Percentiles rank a stretch among this genome's conserved stretches.
These are phyloP conservation scores for Ptychodera flava DNA, from an alignment of 35 echinoderm and acorn worm species.

Conservation along the genomic window DNA sequence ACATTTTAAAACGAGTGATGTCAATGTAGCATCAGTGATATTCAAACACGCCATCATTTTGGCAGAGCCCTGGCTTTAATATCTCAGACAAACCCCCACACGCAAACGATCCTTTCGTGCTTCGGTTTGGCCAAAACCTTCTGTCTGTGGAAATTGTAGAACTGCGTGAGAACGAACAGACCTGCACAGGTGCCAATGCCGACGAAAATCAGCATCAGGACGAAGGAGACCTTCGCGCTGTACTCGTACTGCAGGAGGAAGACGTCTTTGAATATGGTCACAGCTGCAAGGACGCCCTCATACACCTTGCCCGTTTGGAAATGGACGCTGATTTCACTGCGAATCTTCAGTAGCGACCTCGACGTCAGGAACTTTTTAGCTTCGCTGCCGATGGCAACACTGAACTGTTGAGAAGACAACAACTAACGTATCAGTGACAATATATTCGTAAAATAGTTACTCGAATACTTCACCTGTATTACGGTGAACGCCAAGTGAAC, in stretches of 20 bases:
- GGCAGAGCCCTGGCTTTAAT: too few species aligned
- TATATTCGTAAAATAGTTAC: too few species aligned
- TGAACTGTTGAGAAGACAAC: neutral
- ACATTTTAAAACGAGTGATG: too few species aligned
- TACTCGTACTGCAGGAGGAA: neutral
- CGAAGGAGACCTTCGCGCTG: neutral
- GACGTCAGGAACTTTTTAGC: neutral
- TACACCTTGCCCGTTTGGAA: neutral
- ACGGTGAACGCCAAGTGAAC: too few species aligned
- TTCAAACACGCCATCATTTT: too few species aligned
- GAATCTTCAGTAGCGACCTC: neutral
- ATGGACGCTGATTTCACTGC: neutral
- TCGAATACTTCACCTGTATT: too few species aligned
- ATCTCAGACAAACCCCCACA: neutral
- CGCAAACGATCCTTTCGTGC: neutral
- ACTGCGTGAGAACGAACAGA: neutral
- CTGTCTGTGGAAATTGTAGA: neutral
- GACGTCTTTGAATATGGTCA: neutral
- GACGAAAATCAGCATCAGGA: neutral
- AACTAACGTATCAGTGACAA: too few species aligned
- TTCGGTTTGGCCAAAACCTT: neutral
- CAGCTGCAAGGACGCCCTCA: neutral
- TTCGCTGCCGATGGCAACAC: neutral
- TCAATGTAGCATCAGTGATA: too few species aligned
- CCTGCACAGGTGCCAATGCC: neutral